phyloP scores from a whole-genome alignment of 2,797 vertebrate genomes.

The Vireo griseus region DNA sequence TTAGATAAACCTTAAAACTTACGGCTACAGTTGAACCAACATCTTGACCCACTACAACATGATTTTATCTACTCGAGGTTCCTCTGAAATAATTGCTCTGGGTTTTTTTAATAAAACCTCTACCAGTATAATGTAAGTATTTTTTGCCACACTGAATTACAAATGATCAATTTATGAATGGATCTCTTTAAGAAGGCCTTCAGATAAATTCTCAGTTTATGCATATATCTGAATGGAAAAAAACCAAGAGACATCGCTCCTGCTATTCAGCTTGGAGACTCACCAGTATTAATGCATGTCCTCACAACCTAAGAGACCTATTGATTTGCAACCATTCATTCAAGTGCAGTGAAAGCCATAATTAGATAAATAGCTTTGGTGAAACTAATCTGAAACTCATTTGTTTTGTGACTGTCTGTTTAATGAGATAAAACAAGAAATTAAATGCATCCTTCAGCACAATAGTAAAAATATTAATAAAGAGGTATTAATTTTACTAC shows the following conservation, averaged over 20 bases:
- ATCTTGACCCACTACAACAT: not conserved
- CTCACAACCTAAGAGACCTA: conserved; percentile 43
- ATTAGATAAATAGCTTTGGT: conserved; percentile 57
- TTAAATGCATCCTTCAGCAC: conserved; percentile 12
- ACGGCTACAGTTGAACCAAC: not conserved
- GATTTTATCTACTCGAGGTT: not conserved
- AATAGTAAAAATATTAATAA: conserved; percentile 15
- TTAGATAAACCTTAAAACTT: not conserved
- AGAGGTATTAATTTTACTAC: not conserved
- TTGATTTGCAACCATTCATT: conserved; percentile 28
- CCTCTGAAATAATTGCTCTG: not conserved
- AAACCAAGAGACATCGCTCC: not conserved
- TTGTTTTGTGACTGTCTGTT: not conserved
- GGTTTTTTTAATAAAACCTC: not conserved
- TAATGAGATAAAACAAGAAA: conserved; percentile 55
- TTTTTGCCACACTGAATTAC: not conserved
- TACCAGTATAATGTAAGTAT: not conserved
- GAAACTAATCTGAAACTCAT: conserved; percentile 54
- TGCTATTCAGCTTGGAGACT: not conserved
- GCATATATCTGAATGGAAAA: not conserved
- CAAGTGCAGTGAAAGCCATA: conserved; percentile 37
- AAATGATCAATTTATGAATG: not conserved
- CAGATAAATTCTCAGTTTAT: not conserved
- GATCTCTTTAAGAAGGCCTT: not conserved
- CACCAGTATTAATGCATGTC: conserved; percentile 22